A percentile compares a stretch with the other conserved stretches of the same genome.
Evolutionary conservation across 2,888 invertebrate genomes (phyloP).

Genomic region (Heteromurus nitidus): DNA sequence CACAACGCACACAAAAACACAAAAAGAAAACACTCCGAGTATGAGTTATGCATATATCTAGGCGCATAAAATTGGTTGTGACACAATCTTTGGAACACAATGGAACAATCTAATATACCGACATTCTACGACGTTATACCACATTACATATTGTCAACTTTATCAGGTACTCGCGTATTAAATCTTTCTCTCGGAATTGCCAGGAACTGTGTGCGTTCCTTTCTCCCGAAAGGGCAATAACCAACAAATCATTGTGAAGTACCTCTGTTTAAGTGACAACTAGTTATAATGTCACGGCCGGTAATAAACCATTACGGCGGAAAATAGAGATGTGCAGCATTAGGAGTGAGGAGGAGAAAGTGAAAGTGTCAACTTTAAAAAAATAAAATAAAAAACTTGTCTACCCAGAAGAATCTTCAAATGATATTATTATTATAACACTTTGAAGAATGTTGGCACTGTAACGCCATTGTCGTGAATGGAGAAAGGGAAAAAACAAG

Average conservation of each 20-base stretch:
- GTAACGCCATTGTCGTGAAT: constrained; percentile 50
- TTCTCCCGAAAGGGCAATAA: constrained; percentile 66
- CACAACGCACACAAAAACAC: too few species aligned
- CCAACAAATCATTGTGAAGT: constrained; percentile 66
- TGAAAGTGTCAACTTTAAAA: constrained; percentile 59
- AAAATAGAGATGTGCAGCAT: constrained; percentile 17
- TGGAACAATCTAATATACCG: too few species aligned
- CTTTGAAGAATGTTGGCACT: constrained; percentile 58
- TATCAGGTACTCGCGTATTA: neutral
- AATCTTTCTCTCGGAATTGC: neutral
- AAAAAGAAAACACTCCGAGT: too few species aligned
- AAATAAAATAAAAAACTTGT: constrained; percentile 57
- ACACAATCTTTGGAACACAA: too few species aligned
- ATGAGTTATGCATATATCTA: too few species aligned
- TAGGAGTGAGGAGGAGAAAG: neutral
- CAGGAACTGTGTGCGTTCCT: too few species aligned
- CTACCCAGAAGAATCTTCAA: constrained; percentile 45
- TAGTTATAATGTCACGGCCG: constrained; percentile 65
- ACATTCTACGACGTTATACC: too few species aligned
- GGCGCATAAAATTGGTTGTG: too few species aligned
- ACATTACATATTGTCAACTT: too few species aligned
- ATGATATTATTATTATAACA: constrained; percentile 39
- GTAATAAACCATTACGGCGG: constrained; percentile 66
- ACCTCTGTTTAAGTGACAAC: constrained; percentile 63
- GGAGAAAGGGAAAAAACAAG: constrained; percentile 41